Evolutionary conservation across 2,888 invertebrate species (phyloP).

Genomic region (Chymomyza amoena): DNA sequence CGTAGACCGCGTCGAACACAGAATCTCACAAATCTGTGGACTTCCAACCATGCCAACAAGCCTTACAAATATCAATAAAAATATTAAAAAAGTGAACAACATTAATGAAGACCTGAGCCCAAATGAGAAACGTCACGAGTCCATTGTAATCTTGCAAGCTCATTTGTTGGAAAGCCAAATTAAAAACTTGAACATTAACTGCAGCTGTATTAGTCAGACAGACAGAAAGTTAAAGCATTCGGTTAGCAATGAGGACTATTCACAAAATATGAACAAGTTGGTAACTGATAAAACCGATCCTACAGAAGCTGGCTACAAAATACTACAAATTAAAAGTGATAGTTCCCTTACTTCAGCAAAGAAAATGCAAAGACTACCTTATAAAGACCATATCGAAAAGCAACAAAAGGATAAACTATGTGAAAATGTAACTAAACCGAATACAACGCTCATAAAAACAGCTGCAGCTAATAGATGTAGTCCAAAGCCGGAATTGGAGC

Average conservation of each 20-base stretch:
- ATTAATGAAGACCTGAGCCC: background rate
- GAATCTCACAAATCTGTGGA: background rate
- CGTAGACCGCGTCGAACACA: background rate
- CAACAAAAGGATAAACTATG: constrained; percentile 7
- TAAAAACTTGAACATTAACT: constrained; percentile 19
- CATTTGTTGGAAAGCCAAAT: constrained; percentile 16
- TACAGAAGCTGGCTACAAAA: constrained; percentile 67
- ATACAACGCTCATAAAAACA: constrained; percentile 16
- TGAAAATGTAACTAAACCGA: constrained; percentile 18
- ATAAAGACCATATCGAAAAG: constrained; percentile 27
- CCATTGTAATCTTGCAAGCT: background rate
- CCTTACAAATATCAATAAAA: background rate
- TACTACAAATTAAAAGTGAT: constrained; percentile 75
- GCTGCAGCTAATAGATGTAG: constrained; percentile 15
- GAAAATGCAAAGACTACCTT: constrained; percentile 38
- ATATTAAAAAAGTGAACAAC: background rate
- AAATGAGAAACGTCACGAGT: background rate
- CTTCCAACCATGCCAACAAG: background rate
- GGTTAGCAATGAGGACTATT: constrained; percentile 49
- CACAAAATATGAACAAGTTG: constrained; percentile 48
- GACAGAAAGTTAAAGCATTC: constrained; percentile 53
- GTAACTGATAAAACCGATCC: constrained; percentile 28
- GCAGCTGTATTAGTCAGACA: constrained; percentile 10
- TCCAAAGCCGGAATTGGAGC: background rate
- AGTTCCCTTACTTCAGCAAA: constrained; percentile 66